Evolutionary conservation across 2,113 vertebrate genomes (phyloP).

Genomic region (Erpornis zantholeuca): DNA sequence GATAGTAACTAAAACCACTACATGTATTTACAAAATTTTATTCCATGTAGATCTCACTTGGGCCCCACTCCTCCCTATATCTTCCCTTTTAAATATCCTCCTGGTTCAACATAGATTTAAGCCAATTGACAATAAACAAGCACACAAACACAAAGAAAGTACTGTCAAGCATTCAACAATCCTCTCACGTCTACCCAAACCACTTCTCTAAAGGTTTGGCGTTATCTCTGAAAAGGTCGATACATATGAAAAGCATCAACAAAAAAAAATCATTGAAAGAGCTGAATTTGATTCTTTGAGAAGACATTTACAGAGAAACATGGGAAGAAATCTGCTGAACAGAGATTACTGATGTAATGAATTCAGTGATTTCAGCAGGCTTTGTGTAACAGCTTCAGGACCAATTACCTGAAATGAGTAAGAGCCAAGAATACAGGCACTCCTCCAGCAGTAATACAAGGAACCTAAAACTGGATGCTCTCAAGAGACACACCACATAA

Average conservation of each 20-base stretch:
- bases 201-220: not conserved
- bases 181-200: not conserved
- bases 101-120: not conserved
- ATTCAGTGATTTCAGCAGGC: not conserved
- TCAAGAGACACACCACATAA: not conserved
- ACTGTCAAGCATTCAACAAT: not conserved
- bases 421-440: not conserved
- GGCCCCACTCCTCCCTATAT: not conserved
- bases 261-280: not conserved
- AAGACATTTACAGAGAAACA: not conserved
- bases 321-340: not conserved
- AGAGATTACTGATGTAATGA: not conserved
- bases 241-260: not conserved
- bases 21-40: not conserved
- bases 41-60: not conserved
- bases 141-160: not conserved
- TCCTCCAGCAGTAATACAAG: not conserved
- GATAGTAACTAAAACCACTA: not conserved
- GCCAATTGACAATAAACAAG: not conserved
- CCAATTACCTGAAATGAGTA: not conserved
- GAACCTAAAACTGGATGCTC: not conserved
- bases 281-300: not conserved
- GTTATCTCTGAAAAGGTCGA: not conserved
- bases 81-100: not conserved
- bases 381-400: not conserved